phyloP scores from a whole-genome alignment of 2,888 invertebrate genomes.

The Acholoe squamosa region DNA sequence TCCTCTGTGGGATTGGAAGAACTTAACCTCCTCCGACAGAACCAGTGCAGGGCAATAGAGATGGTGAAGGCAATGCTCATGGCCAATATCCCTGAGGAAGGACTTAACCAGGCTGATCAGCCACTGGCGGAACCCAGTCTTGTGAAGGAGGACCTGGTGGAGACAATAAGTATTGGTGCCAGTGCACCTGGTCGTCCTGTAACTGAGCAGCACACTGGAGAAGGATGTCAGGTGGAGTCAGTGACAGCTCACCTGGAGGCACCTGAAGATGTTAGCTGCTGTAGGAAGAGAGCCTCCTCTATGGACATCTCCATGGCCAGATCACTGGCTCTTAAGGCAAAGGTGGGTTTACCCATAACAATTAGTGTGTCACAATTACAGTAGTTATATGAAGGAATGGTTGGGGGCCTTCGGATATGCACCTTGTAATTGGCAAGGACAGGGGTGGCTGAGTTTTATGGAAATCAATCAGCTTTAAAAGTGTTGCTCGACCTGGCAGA shows the following conservation, averaged over 20 bases:
- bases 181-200: background rate
- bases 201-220: background rate
- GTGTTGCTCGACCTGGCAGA: too few species aligned
- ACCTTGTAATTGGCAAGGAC: too few species aligned
- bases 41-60: slow-evolving; percentile 24
- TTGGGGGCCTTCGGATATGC: too few species aligned
- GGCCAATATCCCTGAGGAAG: slow-evolving; percentile 44
- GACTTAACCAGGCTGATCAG: background rate
- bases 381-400: too few species aligned
- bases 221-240: background rate
- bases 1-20: slow-evolving; percentile 55
- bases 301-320: slow-evolving; percentile 38
- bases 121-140: background rate
- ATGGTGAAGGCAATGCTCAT: slow-evolving; percentile 39
- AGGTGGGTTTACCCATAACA: background rate
- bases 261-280: background rate
- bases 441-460: too few species aligned
- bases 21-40: slow-evolving; percentile 45
- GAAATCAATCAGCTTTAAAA: too few species aligned
- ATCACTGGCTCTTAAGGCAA: slow-evolving; percentile 37
- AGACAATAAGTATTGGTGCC: background rate
- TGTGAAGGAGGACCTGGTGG: background rate
- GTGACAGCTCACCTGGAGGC: background rate
- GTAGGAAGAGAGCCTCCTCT: slow-evolving; percentile 5
- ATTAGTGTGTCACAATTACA: too few species aligned